phyloP scores from a whole-genome alignment of 2,888 invertebrate genomes.

The Pachymerium ferrugineum region DNA sequence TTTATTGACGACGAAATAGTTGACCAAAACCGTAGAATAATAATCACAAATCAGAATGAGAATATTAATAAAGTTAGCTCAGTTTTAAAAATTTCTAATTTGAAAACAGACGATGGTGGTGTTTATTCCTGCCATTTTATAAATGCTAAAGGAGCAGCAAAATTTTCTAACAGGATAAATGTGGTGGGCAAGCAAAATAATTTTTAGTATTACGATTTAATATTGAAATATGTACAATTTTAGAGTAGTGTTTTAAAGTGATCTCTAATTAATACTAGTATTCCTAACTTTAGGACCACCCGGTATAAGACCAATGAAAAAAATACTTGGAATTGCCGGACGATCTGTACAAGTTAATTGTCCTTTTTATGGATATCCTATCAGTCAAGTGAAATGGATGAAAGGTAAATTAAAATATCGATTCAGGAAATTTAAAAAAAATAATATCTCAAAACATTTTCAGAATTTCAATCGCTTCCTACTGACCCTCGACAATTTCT shows the following conservation, averaged over 20 bases:
- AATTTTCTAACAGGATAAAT: slow-evolving; percentile 25
- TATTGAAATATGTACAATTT: no score
- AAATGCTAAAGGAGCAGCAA: slow-evolving; percentile 7
- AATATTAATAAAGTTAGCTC: neutral
- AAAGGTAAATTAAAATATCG: neutral
- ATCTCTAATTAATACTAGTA: neutral
- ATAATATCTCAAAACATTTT: neutral
- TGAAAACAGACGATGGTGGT: slow-evolving; percentile 24
- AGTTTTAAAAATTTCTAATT: neutral
- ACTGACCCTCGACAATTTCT: slow-evolving; percentile 14
- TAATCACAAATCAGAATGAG: neutral
- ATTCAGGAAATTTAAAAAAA: neutral
- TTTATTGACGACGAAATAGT: neutral
- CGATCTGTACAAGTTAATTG: neutral
- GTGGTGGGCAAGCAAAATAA: slow-evolving; percentile 20
- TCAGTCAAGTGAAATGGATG: slow-evolving; percentile 3
- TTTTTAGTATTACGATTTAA: neutral
- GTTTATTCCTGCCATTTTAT: slow-evolving; percentile 6
- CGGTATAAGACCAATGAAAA: slow-evolving; percentile 19
- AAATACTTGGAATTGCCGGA: slow-evolving; percentile 23
- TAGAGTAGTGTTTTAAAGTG: no score
- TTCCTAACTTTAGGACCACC: neutral
- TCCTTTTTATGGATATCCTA: slow-evolving; percentile 23
- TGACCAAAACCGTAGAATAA: neutral
- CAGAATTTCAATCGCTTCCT: slow-evolving; percentile 7